Evolutionary conservation across 1,140 invertebrate species (phyloP).

Genomic region (Cotesia chilonis): DNA sequence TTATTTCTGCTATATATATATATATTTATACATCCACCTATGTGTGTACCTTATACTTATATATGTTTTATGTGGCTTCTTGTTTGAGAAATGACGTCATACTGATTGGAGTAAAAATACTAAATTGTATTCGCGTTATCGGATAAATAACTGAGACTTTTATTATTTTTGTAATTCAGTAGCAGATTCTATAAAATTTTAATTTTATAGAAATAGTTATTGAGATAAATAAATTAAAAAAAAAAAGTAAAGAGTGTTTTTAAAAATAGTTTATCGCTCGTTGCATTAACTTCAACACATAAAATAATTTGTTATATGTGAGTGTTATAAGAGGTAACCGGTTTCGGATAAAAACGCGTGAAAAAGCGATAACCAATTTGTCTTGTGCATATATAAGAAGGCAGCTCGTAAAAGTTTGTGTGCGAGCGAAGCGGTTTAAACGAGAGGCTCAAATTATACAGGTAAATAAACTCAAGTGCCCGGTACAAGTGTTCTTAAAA

Average conservation of each 20-base stretch:
- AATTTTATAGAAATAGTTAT: no score
- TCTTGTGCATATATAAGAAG: constrained; percentile 16
- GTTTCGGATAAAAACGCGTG: constrained; percentile 27
- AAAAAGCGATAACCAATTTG: constrained; percentile 40
- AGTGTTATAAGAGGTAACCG: constrained; percentile 7
- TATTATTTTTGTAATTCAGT: no score
- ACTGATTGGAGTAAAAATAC: constrained; percentile 16
- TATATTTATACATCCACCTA: no score
- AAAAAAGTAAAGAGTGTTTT: no score
- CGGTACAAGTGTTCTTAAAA: not conserved
- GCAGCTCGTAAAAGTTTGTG: constrained; percentile 21
- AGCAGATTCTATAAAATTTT: no score
- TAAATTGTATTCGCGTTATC: constrained; percentile 19
- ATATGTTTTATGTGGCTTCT: not conserved
- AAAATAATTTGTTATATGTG: not conserved
- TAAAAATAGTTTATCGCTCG: no score
- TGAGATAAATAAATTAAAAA: no score
- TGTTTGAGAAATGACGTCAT: not conserved
- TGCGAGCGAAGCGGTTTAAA: constrained; percentile 8
- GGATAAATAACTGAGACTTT: not conserved
- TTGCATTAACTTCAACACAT: not conserved
- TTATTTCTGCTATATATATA: constrained; percentile 14
- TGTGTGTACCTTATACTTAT: no score
- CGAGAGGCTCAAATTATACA: constrained; percentile 25
- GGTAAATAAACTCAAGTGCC: constrained; percentile 25